A percentile compares a stretch with the other conserved stretches of the same genome.
These are phyloP conservation scores for Carassius auratus DNA, from an alignment of 2,113 vertebrate species.

Conservation along the genomic window DNA sequence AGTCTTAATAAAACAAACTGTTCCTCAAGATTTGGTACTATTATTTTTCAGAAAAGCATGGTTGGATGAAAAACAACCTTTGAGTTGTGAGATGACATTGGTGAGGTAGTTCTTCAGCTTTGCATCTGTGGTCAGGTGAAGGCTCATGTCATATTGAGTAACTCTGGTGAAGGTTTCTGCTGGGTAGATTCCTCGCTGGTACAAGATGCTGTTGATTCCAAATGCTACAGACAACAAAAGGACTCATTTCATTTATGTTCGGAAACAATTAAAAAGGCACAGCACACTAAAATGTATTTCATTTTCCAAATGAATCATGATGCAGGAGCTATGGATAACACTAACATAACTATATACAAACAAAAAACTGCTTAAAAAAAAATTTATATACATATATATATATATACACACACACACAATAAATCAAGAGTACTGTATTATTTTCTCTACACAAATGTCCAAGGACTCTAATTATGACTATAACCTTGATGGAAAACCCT, in stretches of 20 bases:
- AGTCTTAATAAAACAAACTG: background rate
- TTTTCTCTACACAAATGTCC: no score
- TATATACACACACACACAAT: no score
- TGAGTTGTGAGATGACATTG: constrained; percentile 89
- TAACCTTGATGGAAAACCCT: no score
- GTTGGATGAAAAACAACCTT: constrained; percentile 73
- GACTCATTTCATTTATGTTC: background rate
- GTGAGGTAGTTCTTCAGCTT: constrained; percentile 90
- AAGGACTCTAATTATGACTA: no score
- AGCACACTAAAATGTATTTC: background rate
- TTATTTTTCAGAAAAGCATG: no score
- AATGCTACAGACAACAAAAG: constrained; percentile 75
- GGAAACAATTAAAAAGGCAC: background rate
- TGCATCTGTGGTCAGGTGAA: constrained; percentile 87
- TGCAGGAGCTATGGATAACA: background rate
- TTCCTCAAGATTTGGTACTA: background rate
- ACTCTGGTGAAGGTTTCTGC: constrained; percentile 90
- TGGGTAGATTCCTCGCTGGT: constrained; percentile 94
- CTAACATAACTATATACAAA: no score
- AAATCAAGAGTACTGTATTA: no score
- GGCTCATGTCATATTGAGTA: constrained; percentile 91
- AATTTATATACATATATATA: no score
- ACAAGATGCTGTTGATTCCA: constrained; percentile 97
- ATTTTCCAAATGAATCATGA: background rate
- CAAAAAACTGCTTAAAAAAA: no score